These are phyloP conservation scores for Caenorhabditis sp. DNA, from an alignment of 2,888 invertebrate genomes.

Conservation along the genomic window DNA sequence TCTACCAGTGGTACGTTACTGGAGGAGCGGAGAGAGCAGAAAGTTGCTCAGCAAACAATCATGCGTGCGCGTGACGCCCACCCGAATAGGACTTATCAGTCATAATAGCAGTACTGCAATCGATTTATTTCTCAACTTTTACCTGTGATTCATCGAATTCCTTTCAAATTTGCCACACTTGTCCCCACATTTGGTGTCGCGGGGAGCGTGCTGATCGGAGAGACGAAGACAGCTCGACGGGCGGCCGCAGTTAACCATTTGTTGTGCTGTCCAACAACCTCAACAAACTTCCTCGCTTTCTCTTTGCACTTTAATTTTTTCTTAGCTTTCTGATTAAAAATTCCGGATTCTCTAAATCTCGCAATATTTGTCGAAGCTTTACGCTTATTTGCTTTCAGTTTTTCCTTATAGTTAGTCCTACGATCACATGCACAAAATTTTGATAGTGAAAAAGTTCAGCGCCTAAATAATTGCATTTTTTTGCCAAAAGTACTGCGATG, in stretches of 20 bases:
- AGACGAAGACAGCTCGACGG: slow-evolving; percentile 26
- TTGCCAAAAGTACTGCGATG: neutral
- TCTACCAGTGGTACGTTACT: slow-evolving; percentile 32
- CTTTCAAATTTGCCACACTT: slow-evolving; percentile 35
- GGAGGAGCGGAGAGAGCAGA: slow-evolving; percentile 2
- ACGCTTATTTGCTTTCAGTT: no score
- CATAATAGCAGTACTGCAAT: neutral
- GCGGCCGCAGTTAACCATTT: slow-evolving; percentile 26
- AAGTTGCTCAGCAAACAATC: slow-evolving; percentile 32
- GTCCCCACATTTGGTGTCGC: slow-evolving; percentile 23
- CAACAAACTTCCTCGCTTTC: slow-evolving; percentile 7
- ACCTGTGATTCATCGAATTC: slow-evolving; percentile 13
- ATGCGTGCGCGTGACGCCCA: neutral
- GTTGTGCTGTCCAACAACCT: slow-evolving; percentile 24
- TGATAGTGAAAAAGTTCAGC: no score
- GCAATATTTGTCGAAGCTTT: no score
- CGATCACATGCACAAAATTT: no score
- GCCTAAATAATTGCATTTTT: slow-evolving; percentile 14
- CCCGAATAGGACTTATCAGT: slow-evolving; percentile 34
- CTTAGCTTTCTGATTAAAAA: no score
- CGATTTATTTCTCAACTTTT: slow-evolving; percentile 11
- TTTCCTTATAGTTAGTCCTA: no score
- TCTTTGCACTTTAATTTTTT: neutral
- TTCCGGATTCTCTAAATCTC: no score
- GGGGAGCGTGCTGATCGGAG: slow-evolving; percentile 20